Base-by-base conservation (phyloP, 2,888 invertebrate genomes). In the Physocephala rufipes region DNA sequence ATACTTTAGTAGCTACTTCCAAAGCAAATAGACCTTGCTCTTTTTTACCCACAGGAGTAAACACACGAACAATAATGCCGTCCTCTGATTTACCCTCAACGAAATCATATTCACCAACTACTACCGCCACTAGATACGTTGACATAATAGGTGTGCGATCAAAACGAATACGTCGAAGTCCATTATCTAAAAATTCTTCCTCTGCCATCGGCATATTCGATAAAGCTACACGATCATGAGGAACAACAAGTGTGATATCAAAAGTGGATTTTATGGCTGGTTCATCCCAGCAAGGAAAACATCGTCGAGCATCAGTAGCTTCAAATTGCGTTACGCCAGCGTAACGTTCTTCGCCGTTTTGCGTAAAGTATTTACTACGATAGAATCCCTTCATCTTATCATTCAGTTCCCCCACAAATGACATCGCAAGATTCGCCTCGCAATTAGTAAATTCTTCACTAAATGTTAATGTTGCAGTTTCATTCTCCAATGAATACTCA, bases 231-330 rank as follows among this genome's bases (percentile, higher is more conserved):
- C 93, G 89, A 82, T 93, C 91, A 72, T 90, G 89, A 30, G 95
- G 95, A 68, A 96, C 95, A 73, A 91, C 89, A 19, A 99, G 87
- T 0, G 92, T 91, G 74, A 99, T 93, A 84, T 96, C 94, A 87
- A 98, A 99, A 1, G 95, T 96, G 1, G 98, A 95, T 87, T 99
- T 99, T 74, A 95, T 91, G 15, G 96, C 95, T 12, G 98, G 99
- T 86, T 99, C 99, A 86, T 99, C 98, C 96, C 96, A 99, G 86
- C 97, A 98, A 2, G 98, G 98, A 82, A 99, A 98, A 82, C 96
- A 95, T 78, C 94, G 89, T 70, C 98, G 90, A 7, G 98, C 98
- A 87, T 95, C 94, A 2, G 94, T 95, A 0, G 95, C 89, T 84
- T 95, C 94, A 84, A 97, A 97, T 87, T 97, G 97, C 67, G 97